A percentile compares a stretch with the other conserved stretches of the same genome.
These are phyloP conservation scores for Emydoidea blandingii DNA, from an alignment of 2,797 vertebrate genomes.

Conservation along the genomic window DNA sequence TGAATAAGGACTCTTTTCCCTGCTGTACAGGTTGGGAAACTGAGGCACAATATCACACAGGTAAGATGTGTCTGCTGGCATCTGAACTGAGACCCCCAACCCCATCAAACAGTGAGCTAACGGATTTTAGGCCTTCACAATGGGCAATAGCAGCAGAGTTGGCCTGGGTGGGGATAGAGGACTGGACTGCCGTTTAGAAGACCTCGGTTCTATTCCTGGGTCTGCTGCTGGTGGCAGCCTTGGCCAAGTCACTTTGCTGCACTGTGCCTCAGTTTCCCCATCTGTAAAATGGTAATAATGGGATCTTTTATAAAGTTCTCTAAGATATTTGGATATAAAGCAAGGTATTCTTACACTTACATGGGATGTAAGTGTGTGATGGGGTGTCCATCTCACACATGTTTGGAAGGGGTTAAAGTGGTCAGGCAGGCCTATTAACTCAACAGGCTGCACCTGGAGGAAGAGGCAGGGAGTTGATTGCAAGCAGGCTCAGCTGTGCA, in stretches of 20 bases:
- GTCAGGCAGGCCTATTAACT: background rate
- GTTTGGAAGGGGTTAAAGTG: background rate
- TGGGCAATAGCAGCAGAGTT: background rate
- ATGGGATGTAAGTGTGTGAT: background rate
- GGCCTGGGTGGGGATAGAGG: background rate
- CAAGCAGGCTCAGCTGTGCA: background rate
- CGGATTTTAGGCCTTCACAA: no score
- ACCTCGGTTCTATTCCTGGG: background rate
- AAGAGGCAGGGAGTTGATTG: background rate
- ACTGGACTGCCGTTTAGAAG: background rate
- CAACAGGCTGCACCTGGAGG: background rate
- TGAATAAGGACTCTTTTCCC: background rate
- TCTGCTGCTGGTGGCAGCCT: no score
- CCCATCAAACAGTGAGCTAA: background rate
- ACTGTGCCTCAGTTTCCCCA: background rate
- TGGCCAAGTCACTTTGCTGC: background rate
- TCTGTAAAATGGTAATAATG: background rate
- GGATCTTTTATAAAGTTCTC: background rate
- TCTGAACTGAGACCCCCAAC: background rate
- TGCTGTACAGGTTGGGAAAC: conserved; percentile 3
- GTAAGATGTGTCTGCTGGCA: background rate
- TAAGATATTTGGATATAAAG: background rate
- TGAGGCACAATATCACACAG: background rate
- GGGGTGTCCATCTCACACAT: background rate
- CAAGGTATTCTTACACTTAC: no score